Conservation (phyloP, 1,140 invertebrate genomes). For the Halictus rubicundus region DNA sequence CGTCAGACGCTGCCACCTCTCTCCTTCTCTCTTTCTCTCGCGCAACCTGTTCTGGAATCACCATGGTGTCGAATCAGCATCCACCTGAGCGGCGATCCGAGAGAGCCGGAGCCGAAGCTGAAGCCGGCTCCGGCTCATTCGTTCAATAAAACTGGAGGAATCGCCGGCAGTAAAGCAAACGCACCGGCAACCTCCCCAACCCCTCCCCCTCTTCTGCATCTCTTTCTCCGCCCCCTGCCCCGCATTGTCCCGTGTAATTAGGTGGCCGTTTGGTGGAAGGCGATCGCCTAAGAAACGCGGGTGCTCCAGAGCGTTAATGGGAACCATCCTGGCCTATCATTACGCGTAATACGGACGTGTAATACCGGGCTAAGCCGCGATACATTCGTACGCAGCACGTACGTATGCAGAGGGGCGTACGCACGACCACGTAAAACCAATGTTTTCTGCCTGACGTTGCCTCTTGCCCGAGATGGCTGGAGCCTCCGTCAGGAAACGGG, state of each 20-base stretch:
- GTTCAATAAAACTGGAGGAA: slow-evolving; percentile 35
- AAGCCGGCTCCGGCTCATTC: neutral
- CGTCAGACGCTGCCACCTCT: neutral
- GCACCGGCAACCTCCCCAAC: neutral
- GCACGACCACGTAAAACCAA: slow-evolving; percentile 50
- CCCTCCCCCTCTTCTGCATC: neutral
- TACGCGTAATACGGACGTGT: slow-evolving; percentile 71
- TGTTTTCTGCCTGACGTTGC: slow-evolving; percentile 21
- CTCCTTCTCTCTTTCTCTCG: too few species aligned
- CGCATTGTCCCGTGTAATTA: slow-evolving; percentile 65
- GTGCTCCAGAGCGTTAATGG: slow-evolving; percentile 67
- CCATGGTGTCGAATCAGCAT: slow-evolving; percentile 19
- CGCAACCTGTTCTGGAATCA: slow-evolving; percentile 29
- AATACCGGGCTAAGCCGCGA: slow-evolving; percentile 51
- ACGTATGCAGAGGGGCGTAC: slow-evolving; percentile 9
- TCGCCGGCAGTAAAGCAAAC: slow-evolving; percentile 38
- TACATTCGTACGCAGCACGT: slow-evolving; percentile 37
- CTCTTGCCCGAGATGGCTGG: slow-evolving; percentile 1
- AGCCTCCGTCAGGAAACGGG: slow-evolving; percentile 13
- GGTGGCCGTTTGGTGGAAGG: slow-evolving; percentile 64
- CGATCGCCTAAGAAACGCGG: slow-evolving; percentile 60
- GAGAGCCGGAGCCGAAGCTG: neutral
- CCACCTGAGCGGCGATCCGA: neutral
- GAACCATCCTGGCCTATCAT: slow-evolving; percentile 66
- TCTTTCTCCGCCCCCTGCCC: neutral